Evolutionary conservation across 1,140 invertebrate genomes (phyloP).

Genomic region (Achatina immaculata): DNA sequence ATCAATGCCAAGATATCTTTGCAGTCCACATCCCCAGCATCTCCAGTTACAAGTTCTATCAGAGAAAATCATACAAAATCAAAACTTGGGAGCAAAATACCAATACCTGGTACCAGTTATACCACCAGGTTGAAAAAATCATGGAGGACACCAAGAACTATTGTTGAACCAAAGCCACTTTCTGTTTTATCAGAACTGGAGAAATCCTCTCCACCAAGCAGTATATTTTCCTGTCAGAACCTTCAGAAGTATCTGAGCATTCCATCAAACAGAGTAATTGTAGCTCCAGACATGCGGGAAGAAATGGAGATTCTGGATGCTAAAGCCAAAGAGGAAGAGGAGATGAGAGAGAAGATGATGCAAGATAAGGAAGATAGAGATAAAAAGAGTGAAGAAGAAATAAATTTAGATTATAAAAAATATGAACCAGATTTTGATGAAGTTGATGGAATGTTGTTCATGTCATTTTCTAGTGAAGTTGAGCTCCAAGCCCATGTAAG

Average conservation of each 20-base stretch:
- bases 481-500: conserved; percentile 58
- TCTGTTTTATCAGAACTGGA: conserved; percentile 32
- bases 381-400: conserved; percentile 22
- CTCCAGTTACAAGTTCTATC: neutral
- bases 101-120: conserved; percentile 35
- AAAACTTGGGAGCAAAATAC: conserved; percentile 39
- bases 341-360: conserved; percentile 33
- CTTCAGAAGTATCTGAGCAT: conserved; percentile 36
- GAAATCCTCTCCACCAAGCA: neutral
- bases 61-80: conserved; percentile 27
- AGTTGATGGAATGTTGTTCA: conserved; percentile 62
- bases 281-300: conserved; percentile 36
- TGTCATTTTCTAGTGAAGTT: conserved; percentile 61
- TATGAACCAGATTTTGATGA: conserved; percentile 66
- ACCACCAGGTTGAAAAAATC: conserved; percentile 29
- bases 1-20: neutral
- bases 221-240: conserved; percentile 34
- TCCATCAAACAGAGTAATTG: conserved; percentile 44
- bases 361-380: conserved; percentile 2
- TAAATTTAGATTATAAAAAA: conserved; percentile 35
- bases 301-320: conserved; percentile 45
- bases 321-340: conserved; percentile 48
- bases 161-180: conserved; percentile 28
- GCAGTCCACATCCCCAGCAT: neutral
- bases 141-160: conserved; percentile 19